Base-by-base conservation (phyloP, 2,113 vertebrate genomes). In the Thunnus thynnus region DNA sequence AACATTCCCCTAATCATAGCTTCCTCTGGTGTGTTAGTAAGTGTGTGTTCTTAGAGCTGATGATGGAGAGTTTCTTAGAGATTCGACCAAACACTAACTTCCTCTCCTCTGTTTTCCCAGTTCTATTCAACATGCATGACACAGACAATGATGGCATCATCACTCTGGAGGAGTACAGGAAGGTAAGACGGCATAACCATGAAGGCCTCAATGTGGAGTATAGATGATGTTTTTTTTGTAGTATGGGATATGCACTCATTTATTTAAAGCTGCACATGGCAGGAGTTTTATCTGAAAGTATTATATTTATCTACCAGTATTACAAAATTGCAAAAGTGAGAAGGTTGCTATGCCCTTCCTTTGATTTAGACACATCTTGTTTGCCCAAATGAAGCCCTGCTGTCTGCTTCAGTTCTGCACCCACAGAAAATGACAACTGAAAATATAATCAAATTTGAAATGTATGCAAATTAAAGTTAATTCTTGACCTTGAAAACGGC, bases 51-150 rank as follows among this genome's bases (percentile, higher is more conserved):
- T 27, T 10, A 6, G 5, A 71, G 13, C 30, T 10, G 30, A 74
- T 72, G 54, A 50, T 3, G 3, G 17, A 30, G 20, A 48, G 32
- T 52, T 86, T 22, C 55, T 67, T 6, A 67, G 12, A 66, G 72
- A 48, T 64, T 65, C 11, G 16, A 55, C 16, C 22, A 54, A 27
- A 11, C 13, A 14, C 2, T 27, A 8, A 30, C n/a, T n/a, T n/a
- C 3, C 17, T 61, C 5, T 13, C 1, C 64, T 78, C 12, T 75
- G 8, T 87, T 13, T 72, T 56, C 55, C 0, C 88, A 99, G 98
- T 99, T 90, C 95, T 99, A 73, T 99, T 99, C 93, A 97, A 98
- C 92, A 99, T 99, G 98, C 98, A 99, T 0, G 98, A 99, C 93
- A 96, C 96, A 0, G 97, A 99, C 94, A 95, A 95, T 0, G 97